A percentile compares a stretch with the other conserved stretches of the same genome.
phyloP scores from a whole-genome alignment of 2,113 vertebrate genomes.

The Aptenodytes patagonicus region DNA sequence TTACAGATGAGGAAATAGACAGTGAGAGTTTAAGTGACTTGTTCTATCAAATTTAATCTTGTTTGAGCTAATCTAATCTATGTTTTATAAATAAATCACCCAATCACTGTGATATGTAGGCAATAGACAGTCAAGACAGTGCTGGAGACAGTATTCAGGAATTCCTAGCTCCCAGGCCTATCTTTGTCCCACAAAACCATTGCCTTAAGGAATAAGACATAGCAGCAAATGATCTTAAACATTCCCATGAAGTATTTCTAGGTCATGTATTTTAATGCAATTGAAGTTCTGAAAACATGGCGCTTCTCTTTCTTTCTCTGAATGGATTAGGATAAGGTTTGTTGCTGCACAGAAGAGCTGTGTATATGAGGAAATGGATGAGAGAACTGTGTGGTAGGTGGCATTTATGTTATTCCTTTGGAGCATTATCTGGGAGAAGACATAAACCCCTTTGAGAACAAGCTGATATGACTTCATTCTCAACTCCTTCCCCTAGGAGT shows the following conservation, averaged over 20 bases:
- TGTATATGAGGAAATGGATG: background rate
- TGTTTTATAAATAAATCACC: slow-evolving; percentile 61
- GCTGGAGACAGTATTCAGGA: background rate
- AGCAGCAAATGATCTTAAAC: background rate
- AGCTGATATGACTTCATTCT: background rate
- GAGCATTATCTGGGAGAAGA: background rate
- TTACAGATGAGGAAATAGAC: slow-evolving; percentile 39
- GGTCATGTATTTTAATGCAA: background rate
- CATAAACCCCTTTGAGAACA: background rate
- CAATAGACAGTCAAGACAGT: background rate
- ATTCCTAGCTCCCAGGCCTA: slow-evolving; percentile 29
- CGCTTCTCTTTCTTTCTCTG: background rate
- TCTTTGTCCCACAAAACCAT: background rate
- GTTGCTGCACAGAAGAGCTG: background rate
- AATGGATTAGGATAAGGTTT: background rate
- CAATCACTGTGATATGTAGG: slow-evolving; percentile 34
- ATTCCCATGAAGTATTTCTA: background rate
- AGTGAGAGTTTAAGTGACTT: slow-evolving; percentile 51
- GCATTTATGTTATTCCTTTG: background rate
- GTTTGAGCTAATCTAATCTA: slow-evolving; percentile 60
- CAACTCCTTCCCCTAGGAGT: background rate
- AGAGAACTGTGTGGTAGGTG: background rate
- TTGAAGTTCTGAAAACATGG: background rate
- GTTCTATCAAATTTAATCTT: slow-evolving; percentile 61
- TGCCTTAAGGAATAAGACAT: background rate